Conservation (phyloP, 2,797 vertebrate species). For the Enteromius viviparus region DNA sequence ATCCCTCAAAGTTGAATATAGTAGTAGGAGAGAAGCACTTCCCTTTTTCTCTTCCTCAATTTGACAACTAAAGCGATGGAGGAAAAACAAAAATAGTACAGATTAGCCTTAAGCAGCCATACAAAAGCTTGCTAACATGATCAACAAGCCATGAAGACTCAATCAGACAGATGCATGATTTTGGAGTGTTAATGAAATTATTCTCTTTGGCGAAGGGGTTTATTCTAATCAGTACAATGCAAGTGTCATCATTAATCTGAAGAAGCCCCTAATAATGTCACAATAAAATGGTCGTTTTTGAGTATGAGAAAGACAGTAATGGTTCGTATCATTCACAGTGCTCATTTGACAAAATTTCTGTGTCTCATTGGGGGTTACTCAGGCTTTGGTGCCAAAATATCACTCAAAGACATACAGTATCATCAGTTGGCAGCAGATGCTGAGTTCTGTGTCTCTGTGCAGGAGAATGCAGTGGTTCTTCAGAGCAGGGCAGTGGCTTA, state of each 20-base stretch:
- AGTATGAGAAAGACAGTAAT: constrained; percentile 10
- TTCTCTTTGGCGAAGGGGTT: constrained; percentile 28
- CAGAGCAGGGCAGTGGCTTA: constrained; percentile 88
- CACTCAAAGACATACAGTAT: background rate
- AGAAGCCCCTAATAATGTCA: constrained; percentile 18
- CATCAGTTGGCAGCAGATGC: background rate
- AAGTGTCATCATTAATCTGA: constrained; percentile 37
- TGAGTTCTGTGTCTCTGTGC: constrained; percentile 59
- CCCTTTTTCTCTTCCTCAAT: constrained; percentile 19
- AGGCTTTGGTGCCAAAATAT: constrained; percentile 19
- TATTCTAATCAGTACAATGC: constrained; percentile 31
- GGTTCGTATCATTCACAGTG: constrained; percentile 8
- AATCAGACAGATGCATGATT: constrained; percentile 46
- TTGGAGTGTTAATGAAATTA: constrained; percentile 46
- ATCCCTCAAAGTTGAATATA: constrained; percentile 30
- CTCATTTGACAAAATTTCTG: constrained; percentile 10
- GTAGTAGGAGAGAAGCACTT: constrained; percentile 37
- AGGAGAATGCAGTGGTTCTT: constrained; percentile 87
- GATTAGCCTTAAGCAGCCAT: constrained; percentile 17
- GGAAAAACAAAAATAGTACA: constrained; percentile 8
- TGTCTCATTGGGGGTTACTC: constrained; percentile 17
- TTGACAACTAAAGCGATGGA: constrained; percentile 8
- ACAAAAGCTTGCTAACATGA: constrained; percentile 40
- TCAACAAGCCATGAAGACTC: constrained; percentile 41
- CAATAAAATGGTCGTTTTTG: background rate